These are phyloP conservation scores for Halichoeres trimaculatus DNA, from an alignment of 2,113 vertebrate genomes.

Conservation along the genomic window DNA sequence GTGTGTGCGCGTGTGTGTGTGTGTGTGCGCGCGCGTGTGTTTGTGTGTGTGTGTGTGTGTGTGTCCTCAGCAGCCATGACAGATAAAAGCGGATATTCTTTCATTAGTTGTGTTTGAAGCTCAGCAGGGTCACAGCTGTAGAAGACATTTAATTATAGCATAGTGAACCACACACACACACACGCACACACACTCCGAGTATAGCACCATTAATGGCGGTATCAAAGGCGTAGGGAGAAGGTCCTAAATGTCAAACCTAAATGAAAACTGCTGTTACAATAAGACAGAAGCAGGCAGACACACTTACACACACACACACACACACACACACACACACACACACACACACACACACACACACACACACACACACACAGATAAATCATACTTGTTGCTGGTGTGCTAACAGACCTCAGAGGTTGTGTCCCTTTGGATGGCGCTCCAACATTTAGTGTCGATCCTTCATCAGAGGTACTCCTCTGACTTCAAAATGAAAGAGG, in stretches of 20 bases:
- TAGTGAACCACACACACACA: slow-evolving; percentile 55
- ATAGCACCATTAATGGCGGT: slow-evolving; percentile 70
- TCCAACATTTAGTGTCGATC: too few relatives aligned
- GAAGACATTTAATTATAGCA: slow-evolving; percentile 77
- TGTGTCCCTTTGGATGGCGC: too few relatives aligned
- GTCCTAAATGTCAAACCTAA: slow-evolving; percentile 78
- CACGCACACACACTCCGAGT: slow-evolving; percentile 53
- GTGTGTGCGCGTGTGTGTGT: background rate
- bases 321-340: background rate
- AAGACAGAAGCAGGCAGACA: slow-evolving; percentile 50
- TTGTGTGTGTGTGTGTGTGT: slow-evolving; percentile 1
- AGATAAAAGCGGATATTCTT: slow-evolving; percentile 73
- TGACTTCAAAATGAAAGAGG: too few relatives aligned
- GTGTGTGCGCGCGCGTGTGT: slow-evolving; percentile 8
- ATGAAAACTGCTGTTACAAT: slow-evolving; percentile 69
- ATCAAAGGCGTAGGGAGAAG: slow-evolving; percentile 69
- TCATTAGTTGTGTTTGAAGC: slow-evolving; percentile 75
- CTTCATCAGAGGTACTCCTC: too few relatives aligned
- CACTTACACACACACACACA: slow-evolving; percentile 18
- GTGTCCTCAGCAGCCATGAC: slow-evolving; percentile 33
- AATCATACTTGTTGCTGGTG: too few relatives aligned
- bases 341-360: background rate
- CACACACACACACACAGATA: background rate
- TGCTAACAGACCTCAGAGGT: too few relatives aligned
- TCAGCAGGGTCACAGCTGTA: slow-evolving; percentile 66